Conservation (phyloP, 2,888 invertebrate species). For the Camponotus fellah region DNA sequence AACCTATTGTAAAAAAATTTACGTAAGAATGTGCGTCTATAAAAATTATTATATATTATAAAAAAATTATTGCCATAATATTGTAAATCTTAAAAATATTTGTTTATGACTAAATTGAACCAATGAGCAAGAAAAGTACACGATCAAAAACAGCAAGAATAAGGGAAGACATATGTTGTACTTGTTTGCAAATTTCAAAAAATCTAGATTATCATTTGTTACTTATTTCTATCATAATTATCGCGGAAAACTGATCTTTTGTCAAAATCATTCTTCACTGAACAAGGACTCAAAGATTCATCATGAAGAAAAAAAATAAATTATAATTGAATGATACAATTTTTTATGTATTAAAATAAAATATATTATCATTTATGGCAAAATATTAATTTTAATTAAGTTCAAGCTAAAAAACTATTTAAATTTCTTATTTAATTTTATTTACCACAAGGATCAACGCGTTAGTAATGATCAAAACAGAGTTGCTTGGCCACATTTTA, state of each 20-base stretch:
- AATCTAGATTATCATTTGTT: constrained; percentile 2
- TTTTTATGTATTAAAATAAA: neutral
- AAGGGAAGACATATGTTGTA: constrained; percentile 20
- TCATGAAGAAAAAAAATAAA: neutral
- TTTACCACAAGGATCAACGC: constrained; percentile 23
- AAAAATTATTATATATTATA: neutral
- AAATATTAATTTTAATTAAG: neutral
- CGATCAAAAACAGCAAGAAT: neutral
- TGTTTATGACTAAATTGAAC: neutral
- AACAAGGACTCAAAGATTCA: neutral
- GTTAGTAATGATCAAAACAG: constrained; percentile 16
- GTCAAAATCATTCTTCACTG: neutral
- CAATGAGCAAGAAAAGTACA: neutral
- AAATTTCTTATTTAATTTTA: constrained; percentile 10
- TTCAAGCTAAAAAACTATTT: neutral
- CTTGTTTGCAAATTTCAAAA: neutral
- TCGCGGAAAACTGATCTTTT: neutral
- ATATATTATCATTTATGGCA: neutral
- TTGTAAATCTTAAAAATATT: neutral
- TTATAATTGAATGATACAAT: neutral
- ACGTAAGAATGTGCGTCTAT: too few relatives aligned
- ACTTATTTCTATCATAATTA: neutral
- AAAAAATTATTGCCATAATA: neutral
- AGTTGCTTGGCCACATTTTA: constrained; percentile 33
- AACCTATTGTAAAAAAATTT: neutral